Conservation (phyloP, 2,113 vertebrate genomes). For the Amia ocellicauda region DNA sequence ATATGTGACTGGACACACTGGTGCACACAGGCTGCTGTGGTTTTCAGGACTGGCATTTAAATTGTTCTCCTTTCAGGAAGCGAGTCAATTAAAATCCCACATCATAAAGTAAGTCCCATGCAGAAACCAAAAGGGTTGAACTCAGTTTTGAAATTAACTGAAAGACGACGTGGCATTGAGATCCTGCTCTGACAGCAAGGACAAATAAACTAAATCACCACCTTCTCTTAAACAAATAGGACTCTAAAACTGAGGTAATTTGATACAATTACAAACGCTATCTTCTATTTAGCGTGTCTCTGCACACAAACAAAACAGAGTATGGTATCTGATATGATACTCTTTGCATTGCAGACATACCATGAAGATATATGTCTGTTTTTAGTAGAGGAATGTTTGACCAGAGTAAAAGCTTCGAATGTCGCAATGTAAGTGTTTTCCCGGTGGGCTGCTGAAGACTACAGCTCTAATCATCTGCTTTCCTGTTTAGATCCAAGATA, state of each 20-base stretch:
- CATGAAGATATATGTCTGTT: no score
- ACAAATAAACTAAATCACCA: neutral
- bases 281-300: no score
- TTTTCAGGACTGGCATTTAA: conserved; percentile 49
- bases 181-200: neutral
- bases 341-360: no score
- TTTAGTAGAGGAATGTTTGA: neutral
- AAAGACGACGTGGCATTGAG: neutral
- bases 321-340: no score
- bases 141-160: neutral
- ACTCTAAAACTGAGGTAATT: no score
- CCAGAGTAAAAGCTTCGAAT: neutral
- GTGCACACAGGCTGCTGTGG: conserved; percentile 19
- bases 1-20: no score
- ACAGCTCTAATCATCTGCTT: conserved; percentile 20
- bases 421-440: no score
- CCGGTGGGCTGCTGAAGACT: neutral
- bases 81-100: conserved; percentile 39
- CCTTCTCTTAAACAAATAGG: no score
- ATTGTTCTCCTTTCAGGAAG: conserved; percentile 41
- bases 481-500: conserved; percentile 33
- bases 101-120: conserved; percentile 27
- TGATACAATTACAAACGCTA: no score
- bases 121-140: neutral
- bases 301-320: no score